Percentiles rank a stretch among this genome's conserved stretches.
These are phyloP conservation scores for Rynchops niger DNA, from an alignment of 2,113 vertebrate genomes.

Conservation along the genomic window DNA sequence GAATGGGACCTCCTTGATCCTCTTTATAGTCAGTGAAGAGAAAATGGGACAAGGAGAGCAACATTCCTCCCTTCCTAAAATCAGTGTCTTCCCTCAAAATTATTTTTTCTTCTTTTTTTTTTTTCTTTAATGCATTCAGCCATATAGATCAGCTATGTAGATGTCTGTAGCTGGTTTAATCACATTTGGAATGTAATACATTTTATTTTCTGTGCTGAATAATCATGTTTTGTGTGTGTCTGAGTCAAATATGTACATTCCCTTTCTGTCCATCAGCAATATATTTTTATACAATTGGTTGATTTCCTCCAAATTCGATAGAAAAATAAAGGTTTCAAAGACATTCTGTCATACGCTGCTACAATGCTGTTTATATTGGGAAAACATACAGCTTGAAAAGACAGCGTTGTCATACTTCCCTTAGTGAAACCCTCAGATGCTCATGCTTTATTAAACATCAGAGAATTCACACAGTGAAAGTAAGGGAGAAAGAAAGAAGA, in stretches of 20 bases:
- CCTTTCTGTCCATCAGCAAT: background rate
- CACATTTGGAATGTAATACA: background rate
- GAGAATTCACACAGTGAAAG: background rate
- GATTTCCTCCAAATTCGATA: background rate
- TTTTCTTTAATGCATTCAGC: fast-evolving
- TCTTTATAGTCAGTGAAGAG: background rate
- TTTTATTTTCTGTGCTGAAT: background rate
- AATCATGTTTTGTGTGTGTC: background rate
- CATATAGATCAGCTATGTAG: background rate
- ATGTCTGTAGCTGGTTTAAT: background rate
- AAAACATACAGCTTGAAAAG: constrained; percentile 9
- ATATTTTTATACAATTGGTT: background rate
- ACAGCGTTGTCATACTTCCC: background rate
- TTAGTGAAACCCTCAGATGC: constrained; percentile 18
- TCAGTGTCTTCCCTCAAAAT: background rate
- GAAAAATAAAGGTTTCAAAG: constrained; percentile 13
- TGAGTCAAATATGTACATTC: background rate
- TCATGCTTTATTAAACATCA: constrained; percentile 43
- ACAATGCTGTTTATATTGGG: background rate
- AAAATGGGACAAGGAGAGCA: background rate
- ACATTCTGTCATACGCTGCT: background rate
- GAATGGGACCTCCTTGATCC: background rate
- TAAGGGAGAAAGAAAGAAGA: background rate
- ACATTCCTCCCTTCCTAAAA: background rate
- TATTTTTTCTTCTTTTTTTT: background rate